Conservation (phyloP, 1,140 invertebrate species). For the Aphelinus atriplicis region DNA sequence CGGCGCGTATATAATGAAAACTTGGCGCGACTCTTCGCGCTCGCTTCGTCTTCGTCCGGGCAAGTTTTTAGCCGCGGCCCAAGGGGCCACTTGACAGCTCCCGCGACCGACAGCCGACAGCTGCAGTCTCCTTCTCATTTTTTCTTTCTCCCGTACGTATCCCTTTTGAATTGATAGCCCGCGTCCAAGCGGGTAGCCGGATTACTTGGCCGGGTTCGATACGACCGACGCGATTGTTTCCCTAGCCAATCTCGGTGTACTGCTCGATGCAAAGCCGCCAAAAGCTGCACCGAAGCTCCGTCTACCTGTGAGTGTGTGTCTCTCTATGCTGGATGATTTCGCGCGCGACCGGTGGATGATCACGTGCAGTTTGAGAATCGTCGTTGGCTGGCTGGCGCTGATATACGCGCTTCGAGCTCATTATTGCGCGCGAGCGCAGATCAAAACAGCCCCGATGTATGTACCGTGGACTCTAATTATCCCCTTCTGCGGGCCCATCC, state of each 20-base stretch:
- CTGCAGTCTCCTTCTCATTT: no score
- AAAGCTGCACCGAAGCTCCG: no score
- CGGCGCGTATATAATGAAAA: slow-evolving; percentile 26
- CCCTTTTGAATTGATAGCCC: slow-evolving; percentile 1
- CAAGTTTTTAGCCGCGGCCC: slow-evolving; percentile 15
- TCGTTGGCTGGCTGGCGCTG: no score
- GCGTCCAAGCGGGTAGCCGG: no score
- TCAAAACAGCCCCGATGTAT: slow-evolving; percentile 21
- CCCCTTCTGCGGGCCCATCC: slow-evolving; percentile 37
- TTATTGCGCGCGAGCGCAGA: slow-evolving; percentile 43
- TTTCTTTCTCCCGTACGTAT: no score
- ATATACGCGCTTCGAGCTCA: slow-evolving; percentile 40
- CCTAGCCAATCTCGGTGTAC: no score
- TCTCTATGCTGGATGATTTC: no score
- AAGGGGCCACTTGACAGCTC: slow-evolving; percentile 11
- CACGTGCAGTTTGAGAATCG: background rate
- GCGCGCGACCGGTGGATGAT: background rate
- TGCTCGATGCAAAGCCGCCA: no score
- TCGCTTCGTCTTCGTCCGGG: slow-evolving; percentile 35
- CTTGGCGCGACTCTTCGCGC: slow-evolving; percentile 39
- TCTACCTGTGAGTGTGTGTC: no score
- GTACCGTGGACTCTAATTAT: no score
- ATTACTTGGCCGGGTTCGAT: no score
- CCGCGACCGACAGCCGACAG: background rate
- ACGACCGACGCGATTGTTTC: no score